Evolutionary conservation across 2,113 vertebrate species (phyloP).

Genomic region (Mellivora capensis): DNA sequence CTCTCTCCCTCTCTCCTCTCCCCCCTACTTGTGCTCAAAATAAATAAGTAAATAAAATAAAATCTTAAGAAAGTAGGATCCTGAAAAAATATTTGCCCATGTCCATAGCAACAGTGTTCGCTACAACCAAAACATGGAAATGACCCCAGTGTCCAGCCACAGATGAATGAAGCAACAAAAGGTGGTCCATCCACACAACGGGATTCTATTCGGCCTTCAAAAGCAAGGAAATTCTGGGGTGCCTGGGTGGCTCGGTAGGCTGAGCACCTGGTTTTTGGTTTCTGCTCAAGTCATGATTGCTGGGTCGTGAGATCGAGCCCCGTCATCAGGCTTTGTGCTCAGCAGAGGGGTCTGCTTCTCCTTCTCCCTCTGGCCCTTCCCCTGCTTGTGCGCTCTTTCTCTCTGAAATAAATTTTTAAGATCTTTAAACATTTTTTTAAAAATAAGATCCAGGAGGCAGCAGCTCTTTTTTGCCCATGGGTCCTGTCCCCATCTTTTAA

Average conservation of each 20-base stretch:
- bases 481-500: no score
- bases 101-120: neutral
- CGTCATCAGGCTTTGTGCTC: fast-evolving
- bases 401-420: neutral
- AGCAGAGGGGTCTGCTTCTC: neutral
- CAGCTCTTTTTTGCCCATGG: no score
- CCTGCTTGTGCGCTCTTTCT: neutral
- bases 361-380: neutral
- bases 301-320: neutral
- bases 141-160: neutral
- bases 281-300: neutral
- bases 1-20: no score
- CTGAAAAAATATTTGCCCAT: neutral
- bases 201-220: neutral
- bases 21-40: no score
- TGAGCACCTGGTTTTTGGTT: neutral
- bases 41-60: no score
- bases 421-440: neutral
- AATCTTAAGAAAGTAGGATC: no score
- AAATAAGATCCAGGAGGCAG: neutral
- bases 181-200: fast-evolving
- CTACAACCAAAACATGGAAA: neutral
- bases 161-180: no score
- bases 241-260: neutral
- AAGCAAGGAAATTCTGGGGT: neutral